Percentiles rank a stretch among this genome's conserved stretches.
Evolutionary conservation across 1,140 invertebrate genomes (phyloP).

Genomic region (Adoxophyes honmai): DNA sequence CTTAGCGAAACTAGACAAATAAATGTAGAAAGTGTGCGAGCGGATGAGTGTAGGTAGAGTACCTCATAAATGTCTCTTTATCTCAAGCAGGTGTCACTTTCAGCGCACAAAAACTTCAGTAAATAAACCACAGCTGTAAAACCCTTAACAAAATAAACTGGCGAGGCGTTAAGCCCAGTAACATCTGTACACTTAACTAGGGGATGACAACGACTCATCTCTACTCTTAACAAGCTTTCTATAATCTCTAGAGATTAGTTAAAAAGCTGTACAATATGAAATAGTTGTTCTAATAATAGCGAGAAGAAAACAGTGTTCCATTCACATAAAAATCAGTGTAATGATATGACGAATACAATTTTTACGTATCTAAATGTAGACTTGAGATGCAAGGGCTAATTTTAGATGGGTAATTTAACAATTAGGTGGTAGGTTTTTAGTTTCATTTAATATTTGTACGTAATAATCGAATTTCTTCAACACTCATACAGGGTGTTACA

Average conservation of each 20-base stretch:
- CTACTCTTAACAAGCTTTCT: constrained; percentile 25
- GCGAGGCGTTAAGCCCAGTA: constrained; percentile 56
- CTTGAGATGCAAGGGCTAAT: too few species aligned
- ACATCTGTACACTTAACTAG: constrained; percentile 55
- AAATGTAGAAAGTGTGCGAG: too few species aligned
- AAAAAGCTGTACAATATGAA: constrained; percentile 10
- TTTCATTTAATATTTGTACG: too few species aligned
- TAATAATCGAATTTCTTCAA: too few species aligned
- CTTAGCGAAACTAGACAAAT: too few species aligned
- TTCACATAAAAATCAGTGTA: too few species aligned
- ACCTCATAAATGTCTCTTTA: constrained; percentile 32
- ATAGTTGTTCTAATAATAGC: background rate
- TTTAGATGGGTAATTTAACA: too few species aligned
- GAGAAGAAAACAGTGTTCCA: background rate
- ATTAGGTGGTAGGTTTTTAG: too few species aligned
- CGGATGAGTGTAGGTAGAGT: too few species aligned
- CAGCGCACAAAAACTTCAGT: constrained; percentile 50
- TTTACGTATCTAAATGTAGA: too few species aligned
- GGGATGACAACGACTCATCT: constrained; percentile 50
- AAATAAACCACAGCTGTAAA: constrained; percentile 67
- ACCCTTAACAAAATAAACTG: constrained; percentile 69
- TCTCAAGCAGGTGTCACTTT: constrained; percentile 67
- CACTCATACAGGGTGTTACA: too few species aligned
- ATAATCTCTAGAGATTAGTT: constrained; percentile 9
- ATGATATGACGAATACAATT: too few species aligned